Conservation (phyloP, 2,113 vertebrate species). For the Nothocercus julius region DNA sequence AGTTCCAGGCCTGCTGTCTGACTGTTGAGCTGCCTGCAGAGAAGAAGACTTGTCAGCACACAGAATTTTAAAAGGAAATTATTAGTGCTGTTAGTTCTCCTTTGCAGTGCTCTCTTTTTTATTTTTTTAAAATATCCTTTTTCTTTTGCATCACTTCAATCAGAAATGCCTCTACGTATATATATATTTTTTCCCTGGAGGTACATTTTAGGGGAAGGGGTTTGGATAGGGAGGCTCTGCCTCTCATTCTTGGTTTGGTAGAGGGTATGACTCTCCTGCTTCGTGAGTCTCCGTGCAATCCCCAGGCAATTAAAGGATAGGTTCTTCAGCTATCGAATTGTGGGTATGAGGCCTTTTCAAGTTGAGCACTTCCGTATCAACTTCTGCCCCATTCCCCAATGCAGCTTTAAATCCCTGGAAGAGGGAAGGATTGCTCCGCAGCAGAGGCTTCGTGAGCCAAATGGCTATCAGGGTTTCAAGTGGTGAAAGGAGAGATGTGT, state of each 20-base stretch:
- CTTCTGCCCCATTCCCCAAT: background rate
- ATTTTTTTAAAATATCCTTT: background rate
- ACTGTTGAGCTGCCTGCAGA: background rate
- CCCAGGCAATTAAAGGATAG: fast-evolving
- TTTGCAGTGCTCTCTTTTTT: background rate
- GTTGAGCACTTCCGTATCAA: fast-evolving
- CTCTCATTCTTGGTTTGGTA: background rate
- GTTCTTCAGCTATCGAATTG: background rate
- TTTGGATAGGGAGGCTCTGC: background rate
- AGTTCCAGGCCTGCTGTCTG: background rate
- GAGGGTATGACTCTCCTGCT: fast-evolving
- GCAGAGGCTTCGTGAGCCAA: background rate
- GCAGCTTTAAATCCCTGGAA: background rate
- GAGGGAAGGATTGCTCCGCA: background rate
- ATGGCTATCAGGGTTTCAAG: background rate
- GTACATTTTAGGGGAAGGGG: background rate
- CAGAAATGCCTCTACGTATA: background rate
- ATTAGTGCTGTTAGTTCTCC: background rate
- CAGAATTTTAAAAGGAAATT: background rate
- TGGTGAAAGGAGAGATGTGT: slow-evolving; percentile 37
- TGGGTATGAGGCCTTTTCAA: background rate
- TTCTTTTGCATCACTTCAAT: background rate
- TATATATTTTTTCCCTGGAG: background rate
- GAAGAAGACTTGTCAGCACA: no score
- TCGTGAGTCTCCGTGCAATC: background rate